phyloP scores from a whole-genome alignment of 1,140 invertebrate species.

The Amyelois transitella region DNA sequence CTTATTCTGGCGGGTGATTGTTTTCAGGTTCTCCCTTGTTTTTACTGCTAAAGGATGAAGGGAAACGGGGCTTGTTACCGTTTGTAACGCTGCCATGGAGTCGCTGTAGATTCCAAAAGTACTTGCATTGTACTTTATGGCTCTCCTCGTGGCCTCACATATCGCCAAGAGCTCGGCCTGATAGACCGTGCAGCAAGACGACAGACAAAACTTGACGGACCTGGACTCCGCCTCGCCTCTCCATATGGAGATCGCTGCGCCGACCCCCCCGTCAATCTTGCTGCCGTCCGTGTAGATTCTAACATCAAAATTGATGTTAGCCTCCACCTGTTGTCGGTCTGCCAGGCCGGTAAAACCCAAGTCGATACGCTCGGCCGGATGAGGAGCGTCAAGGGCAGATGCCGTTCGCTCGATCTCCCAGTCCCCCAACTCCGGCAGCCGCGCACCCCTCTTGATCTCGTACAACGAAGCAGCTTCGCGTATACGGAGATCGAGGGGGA shows the following conservation, averaged over 20 bases:
- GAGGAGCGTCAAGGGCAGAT: background rate
- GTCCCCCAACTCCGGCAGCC: conserved; percentile 7
- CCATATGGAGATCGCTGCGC: conserved; percentile 21
- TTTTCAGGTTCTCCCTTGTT: background rate
- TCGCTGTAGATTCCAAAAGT: conserved; percentile 16
- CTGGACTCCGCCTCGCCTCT: conserved; percentile 8
- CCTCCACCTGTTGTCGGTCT: background rate
- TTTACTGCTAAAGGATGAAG: conserved; percentile 14
- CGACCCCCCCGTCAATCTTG: conserved; percentile 22
- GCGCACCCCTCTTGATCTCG: conserved; percentile 11
- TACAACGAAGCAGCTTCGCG: conserved; percentile 17
- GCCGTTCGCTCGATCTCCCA: conserved; percentile 8
- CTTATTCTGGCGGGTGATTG: background rate
- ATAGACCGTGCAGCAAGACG: conserved; percentile 22
- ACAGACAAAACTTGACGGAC: conserved; percentile 8
- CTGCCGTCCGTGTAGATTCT: conserved; percentile 22
- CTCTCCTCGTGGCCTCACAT: background rate
- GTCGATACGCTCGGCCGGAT: conserved; percentile 6
- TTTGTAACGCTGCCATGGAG: conserved; percentile 20
- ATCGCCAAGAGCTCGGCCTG: conserved; percentile 24
- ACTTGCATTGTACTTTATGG: background rate
- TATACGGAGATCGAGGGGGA: conserved; percentile 15
- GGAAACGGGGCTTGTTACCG: background rate
- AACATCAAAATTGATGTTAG: background rate
- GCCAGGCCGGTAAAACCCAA: conserved; percentile 6